Base-by-base conservation (phyloP, 2,797 vertebrate genomes). In the Sebastes itinus region DNA sequence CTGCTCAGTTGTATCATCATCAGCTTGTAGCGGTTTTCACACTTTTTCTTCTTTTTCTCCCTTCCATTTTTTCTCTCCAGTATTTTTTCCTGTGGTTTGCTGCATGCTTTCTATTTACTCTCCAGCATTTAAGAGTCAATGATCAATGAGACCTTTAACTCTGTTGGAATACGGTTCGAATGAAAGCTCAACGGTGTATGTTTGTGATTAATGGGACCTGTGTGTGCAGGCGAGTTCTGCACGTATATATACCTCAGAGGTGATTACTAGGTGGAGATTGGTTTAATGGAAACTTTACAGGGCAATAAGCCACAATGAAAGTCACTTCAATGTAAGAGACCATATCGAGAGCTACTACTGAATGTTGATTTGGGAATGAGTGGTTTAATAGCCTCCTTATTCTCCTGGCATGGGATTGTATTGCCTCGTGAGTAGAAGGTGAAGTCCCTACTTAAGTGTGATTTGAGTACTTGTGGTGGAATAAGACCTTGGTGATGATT, bases 201-300 rank as follows among this genome's bases (percentile, higher is more conserved):
- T 64, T 73, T 78, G 72, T 80, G 85, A 90, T 86, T 75, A 68
- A 87, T 88, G 58, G 70, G 52, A 75, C 56, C 70, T 58, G 22
- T 28, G 68, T 68, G 85, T 38, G 54, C 72, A 52, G 75, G 52
- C 1, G 5, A 54, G 60, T 49, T 54, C 38, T 7, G 11, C 38
- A 62, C 58, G 5, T 42, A 54, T 35, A 55, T 1, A 62, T 66
- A 68, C 22, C 52, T 52, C 61, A 61, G 74, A 75, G 62, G 62
- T 12, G 59, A 80, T 84, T 72, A 86, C 70, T 5, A 32, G 80
- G 60, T 59, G 38, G 55, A 75, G 78, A 90, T 74, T 86, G 74
- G 20, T 82, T 90, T 87, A 76, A 79, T 68, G 42, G 60, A 35
- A 81, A 74, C 71, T 55, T 74, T 33, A 79, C 30, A 55, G 69